Evolutionary conservation across 2,888 invertebrate species (phyloP), one percentile per base, ranked within the genome.

Genomic region (Clanis bilineata): DNA sequence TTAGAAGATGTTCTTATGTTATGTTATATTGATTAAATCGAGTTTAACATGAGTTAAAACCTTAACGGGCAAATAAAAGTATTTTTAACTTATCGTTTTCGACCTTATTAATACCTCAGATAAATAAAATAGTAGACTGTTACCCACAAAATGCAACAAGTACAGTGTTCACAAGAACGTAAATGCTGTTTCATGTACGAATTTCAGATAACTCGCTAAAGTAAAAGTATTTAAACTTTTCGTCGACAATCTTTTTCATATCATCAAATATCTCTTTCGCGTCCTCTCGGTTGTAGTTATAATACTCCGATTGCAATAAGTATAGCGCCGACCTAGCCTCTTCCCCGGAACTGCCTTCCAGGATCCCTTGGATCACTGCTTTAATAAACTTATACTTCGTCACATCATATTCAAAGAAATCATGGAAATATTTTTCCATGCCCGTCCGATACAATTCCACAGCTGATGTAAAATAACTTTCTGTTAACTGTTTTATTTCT

Each of bases 381-480:
- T 25, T 25, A 0, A 43, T 4, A 10, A 56, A 41, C 6, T 43
- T 23, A 39, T 15, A 43, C 18, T 56, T 56, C 2, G 56, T 41
- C 7, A 12, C 28, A 25, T 56, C 56, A 41, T 56, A 28, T 2
- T 43, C 9, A 43, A 56, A 56, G 25, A 43, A 56, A 15, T 56
- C 56, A 43, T 1, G n/a, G 28, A 43, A 56, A 18, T 56, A 56
- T 5, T 39, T 4, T 15, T 43, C 25, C 2, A 56, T 28, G 12
- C 43, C 43, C 0, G 10, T 18, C 6, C 43, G 25, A 12, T 56
- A 56, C 12, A 56, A 41, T 18, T 56, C 56, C 0, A 43, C 23
- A 15, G 18, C 18, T 9, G 56, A 56, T 28, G n/a, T 25, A 28
- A 56, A 43, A 41, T 56, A 56, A 10, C 18, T 39, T n/a, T 15